These are phyloP conservation scores for Oconnorella tubifera DNA, from an alignment of 2,888 invertebrate species.

Conservation along the genomic window DNA sequence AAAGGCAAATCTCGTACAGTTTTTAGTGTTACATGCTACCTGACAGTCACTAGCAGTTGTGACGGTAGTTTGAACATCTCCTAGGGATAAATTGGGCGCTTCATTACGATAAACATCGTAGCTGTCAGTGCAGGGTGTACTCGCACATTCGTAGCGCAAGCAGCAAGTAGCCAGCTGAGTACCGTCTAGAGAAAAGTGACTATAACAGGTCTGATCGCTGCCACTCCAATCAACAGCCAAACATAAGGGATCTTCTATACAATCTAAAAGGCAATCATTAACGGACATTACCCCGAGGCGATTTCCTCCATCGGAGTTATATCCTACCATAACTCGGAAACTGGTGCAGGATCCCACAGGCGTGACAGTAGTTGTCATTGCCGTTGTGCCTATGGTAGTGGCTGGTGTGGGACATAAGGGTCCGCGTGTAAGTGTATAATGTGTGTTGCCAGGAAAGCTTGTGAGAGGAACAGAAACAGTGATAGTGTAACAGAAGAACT, in stretches of 20 bases:
- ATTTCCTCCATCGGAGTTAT: constrained; percentile 19
- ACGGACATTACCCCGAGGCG: constrained; percentile 14
- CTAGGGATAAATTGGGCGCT: constrained; percentile 1
- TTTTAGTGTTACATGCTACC: neutral
- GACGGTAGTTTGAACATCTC: constrained; percentile 6
- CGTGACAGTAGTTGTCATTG: neutral
- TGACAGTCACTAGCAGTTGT: constrained; percentile 1
- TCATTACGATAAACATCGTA: neutral
- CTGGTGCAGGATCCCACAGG: neutral
- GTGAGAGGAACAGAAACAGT: constrained; percentile 1
- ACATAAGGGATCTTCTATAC: neutral
- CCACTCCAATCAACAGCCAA: constrained; percentile 14
- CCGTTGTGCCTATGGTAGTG: constrained; percentile 3
- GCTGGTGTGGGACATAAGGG: constrained; percentile 9
- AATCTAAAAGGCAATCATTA: constrained; percentile 5
- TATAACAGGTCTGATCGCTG: neutral
- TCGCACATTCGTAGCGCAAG: constrained; percentile 11
- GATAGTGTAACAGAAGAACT: constrained; percentile 19
- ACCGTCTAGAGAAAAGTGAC: constrained; percentile 3
- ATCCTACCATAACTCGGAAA: constrained; percentile 1
- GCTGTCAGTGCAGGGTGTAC: constrained; percentile 11
- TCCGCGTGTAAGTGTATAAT: constrained; percentile 18
- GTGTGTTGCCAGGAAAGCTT: constrained; percentile 13
- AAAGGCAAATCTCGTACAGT: constrained; percentile 11
- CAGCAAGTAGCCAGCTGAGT: constrained; percentile 14